phyloP scores from a whole-genome alignment of 2,797 vertebrate species.

The Microcaecilia unicolor region DNA sequence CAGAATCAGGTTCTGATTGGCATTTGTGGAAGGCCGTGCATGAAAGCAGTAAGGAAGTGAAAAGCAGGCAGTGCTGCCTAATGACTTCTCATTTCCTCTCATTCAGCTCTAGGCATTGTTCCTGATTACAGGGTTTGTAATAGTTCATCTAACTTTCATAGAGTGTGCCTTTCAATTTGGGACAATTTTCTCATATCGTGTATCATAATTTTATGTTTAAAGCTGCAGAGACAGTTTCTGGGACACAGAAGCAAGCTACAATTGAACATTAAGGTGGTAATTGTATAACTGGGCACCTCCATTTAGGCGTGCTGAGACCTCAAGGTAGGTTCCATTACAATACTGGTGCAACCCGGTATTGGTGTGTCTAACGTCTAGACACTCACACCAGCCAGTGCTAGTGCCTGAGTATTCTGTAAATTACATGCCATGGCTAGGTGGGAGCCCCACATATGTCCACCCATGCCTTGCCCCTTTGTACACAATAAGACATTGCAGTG shows the following conservation, averaged over 20 bases:
- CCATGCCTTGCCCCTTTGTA: too few relatives aligned
- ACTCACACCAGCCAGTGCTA: too few relatives aligned
- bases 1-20: slow-evolving; percentile 1
- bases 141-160: slow-evolving; percentile 18
- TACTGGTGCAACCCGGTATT: too few relatives aligned
- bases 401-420: too few relatives aligned
- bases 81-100: slow-evolving; percentile 24
- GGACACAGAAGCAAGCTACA: neutral
- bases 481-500: too few relatives aligned
- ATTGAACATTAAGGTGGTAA: too few relatives aligned
- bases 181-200: slow-evolving; percentile 28
- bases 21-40: neutral
- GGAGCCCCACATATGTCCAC: too few relatives aligned
- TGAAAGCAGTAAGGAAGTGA: neutral
- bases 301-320: too few relatives aligned
- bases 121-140: slow-evolving; percentile 22
- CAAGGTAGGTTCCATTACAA: too few relatives aligned
- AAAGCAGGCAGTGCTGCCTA: neutral
- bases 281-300: too few relatives aligned
- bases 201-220: slow-evolving; percentile 25
- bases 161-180: slow-evolving; percentile 19
- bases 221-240: neutral
- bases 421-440: too few relatives aligned
- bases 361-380: too few relatives aligned
- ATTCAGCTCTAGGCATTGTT: slow-evolving; percentile 28